Conservation (phyloP, 2,888 invertebrate species). For the Mythimna loreyi region DNA sequence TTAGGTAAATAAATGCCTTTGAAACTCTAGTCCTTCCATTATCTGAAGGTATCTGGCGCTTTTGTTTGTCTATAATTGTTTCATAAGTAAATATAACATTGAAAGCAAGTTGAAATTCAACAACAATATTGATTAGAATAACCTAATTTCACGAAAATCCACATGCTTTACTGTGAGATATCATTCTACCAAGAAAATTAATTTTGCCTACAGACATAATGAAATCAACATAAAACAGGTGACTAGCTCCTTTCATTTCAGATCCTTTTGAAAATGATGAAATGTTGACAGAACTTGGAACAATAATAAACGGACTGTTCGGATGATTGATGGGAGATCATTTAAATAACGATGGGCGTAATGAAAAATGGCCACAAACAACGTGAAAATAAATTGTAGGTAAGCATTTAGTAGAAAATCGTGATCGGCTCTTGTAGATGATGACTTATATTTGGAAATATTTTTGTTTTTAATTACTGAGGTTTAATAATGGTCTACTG, state of each 20-base stretch:
- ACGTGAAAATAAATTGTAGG: constrained; percentile 3
- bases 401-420: neutral
- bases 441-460: neutral
- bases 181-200: constrained; percentile 42
- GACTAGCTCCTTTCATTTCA: constrained; percentile 31
- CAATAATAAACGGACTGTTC: constrained; percentile 39
- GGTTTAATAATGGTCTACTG: too few relatives aligned
- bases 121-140: constrained; percentile 45
- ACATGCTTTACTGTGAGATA: constrained; percentile 16
- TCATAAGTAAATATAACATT: constrained; percentile 24
- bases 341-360: constrained; percentile 26
- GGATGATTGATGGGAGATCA: constrained; percentile 43
- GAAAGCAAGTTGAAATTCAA: constrained; percentile 26
- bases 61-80: constrained; percentile 36
- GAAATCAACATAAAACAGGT: constrained; percentile 40
- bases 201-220: constrained; percentile 29
- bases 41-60: constrained; percentile 1
- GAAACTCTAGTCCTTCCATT: constrained; percentile 23
- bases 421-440: neutral
- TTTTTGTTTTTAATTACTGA: neutral
- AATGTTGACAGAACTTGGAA: constrained; percentile 39
- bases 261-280: constrained; percentile 40
- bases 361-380: constrained; percentile 35
- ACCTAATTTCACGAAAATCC: constrained; percentile 38
- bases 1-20: constrained; percentile 14